Base-by-base conservation (phyloP, 2,888 invertebrate species). In the Agapostemon virescens region DNA sequence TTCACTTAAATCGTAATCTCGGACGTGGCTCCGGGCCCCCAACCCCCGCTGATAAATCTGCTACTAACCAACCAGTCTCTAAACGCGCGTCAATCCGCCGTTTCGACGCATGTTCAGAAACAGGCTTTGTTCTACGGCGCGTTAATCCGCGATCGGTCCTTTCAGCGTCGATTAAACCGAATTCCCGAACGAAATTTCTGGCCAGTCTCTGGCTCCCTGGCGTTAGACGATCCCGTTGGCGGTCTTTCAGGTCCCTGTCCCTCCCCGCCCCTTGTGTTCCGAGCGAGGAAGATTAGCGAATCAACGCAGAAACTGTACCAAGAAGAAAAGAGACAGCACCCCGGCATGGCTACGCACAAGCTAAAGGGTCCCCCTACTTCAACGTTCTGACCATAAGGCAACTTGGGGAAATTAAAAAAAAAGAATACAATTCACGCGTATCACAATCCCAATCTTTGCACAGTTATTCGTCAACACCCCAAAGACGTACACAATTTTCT, bases 1-100 rank as follows among this genome's bases (percentile, higher is more conserved):
- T 86, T 87, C 86, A 87, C 86, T 86, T 87, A 84, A 87, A 87
- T 86, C 85, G 85, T 84, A 86, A 86, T 87, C 87, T 87, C 87
- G 86, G 77, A 74, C 82, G 86, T 82, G n/a, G 77, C 72, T 72
- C 71, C 30, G 26, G 5, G 26, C 55, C 58, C 20, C 30, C 58
- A 30, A 4, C 33, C 61, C 36, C 63, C 63, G 58, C 63, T 61
- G 70, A 82, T 75, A 73, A 81, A 77, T 80, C 79, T 58, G 49
- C 45, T 69, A 55, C 63, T 49, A 66, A 71, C 70, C 45, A 52
- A 72, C 67, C 69, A 42, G 75, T 42, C 79, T 64, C 68, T 71
- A 42, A 49, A 45, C 74, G 67, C 61, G 69, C 67, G 74, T 77
- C 81, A 69, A 74, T 79, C 69, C 83, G 55, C 52, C 74, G 72